Conservation (phyloP, 2,888 invertebrate species). For the Lingula anatina region DNA sequence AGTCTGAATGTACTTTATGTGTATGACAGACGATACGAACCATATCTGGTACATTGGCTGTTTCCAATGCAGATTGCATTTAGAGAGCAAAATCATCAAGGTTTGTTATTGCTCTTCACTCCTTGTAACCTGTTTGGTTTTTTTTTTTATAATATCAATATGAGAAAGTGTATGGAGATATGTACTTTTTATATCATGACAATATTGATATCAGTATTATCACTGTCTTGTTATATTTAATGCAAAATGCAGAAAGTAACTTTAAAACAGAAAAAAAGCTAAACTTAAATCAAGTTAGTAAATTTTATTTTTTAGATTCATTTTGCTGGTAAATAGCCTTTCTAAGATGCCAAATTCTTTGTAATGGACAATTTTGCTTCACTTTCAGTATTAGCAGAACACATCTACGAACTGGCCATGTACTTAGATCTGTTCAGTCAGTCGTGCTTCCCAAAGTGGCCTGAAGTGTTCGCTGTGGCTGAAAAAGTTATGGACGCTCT, state of each 20-base stretch:
- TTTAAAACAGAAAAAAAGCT: too few species aligned
- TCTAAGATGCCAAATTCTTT: not conserved
- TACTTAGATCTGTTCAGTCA: constrained; percentile 47
- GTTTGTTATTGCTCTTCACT: too few species aligned
- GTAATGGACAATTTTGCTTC: not conserved
- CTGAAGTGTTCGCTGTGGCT: constrained; percentile 47
- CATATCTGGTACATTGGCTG: constrained; percentile 48
- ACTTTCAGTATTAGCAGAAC: constrained; percentile 44
- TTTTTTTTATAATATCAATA: not conserved
- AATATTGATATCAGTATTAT: too few species aligned
- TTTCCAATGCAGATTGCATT: constrained; percentile 50
- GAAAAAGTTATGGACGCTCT: constrained; percentile 41
- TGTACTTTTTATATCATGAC: too few species aligned
- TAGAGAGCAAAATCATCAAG: too few species aligned
- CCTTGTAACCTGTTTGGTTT: not conserved
- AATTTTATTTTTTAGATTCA: too few species aligned
- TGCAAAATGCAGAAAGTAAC: too few species aligned
- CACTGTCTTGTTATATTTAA: too few species aligned
- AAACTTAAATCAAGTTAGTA: too few species aligned
- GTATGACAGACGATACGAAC: constrained; percentile 47
- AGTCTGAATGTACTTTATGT: constrained; percentile 50
- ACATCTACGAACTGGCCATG: constrained; percentile 51
- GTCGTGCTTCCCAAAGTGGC: constrained; percentile 44
- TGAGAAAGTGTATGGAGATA: not conserved
- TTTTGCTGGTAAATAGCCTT: too few species aligned